phyloP scores from a whole-genome alignment of 2,888 invertebrate species.

The Ashinkailepas kermadecensis region DNA sequence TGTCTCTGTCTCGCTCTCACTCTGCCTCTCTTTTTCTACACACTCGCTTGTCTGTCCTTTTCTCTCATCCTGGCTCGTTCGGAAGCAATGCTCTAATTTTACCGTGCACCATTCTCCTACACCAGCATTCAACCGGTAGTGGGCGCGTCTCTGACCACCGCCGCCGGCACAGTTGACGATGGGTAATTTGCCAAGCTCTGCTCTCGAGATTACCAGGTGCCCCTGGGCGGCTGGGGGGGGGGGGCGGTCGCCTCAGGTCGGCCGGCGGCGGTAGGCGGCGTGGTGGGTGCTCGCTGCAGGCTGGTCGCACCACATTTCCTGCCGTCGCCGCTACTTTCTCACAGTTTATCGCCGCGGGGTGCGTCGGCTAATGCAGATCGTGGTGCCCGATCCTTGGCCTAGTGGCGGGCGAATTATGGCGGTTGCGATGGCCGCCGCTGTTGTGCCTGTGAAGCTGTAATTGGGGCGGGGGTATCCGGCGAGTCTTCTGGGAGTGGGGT shows the following conservation, averaged over 20 bases:
- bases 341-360: neutral
- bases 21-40: no score
- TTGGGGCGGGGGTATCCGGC: no score
- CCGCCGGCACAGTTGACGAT: neutral
- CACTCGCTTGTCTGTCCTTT: no score
- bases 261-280: neutral
- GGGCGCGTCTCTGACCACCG: neutral
- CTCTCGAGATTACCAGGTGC: neutral
- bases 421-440: no score
- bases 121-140: neutral
- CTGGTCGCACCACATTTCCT: neutral
- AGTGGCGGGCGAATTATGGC: no score
- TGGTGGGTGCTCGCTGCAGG: neutral
- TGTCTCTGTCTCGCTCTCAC: no score
- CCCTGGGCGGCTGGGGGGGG: no score
- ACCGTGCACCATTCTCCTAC: no score
- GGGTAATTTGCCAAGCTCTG: neutral
- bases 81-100: no score
- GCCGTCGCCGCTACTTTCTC: neutral
- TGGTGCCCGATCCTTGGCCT: neutral
- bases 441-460: no score
- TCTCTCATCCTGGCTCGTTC: no score
- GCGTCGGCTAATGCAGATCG: neutral
- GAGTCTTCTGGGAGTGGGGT: no score
- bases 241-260: neutral